Base-by-base conservation (phyloP, 2,113 vertebrate species). In the Riparia riparia region DNA sequence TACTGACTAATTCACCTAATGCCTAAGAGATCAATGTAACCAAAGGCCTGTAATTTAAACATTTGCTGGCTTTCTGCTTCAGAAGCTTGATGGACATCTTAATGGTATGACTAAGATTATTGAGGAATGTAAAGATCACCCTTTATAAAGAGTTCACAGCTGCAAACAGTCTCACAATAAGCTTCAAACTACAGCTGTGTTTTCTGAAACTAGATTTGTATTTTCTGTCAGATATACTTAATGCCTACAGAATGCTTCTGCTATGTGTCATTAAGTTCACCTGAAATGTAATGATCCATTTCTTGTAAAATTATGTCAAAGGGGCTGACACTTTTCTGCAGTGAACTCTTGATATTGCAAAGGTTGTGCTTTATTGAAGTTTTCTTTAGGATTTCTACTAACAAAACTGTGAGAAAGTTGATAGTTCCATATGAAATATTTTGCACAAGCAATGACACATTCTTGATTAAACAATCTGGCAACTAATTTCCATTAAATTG, bases 401-500 rank as follows among this genome's bases (percentile, higher is more conserved):
- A 53, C 13, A 71, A 74, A 93, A 39, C 9, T 29, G 28, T 31
- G 13, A 83, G 13, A 78, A 85, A 63, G 28, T 57, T 78, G 37
- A 54, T 76, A 44, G 58, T 86, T 95, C 72, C 61, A 61, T 51
- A 82, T 32, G 2, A 90, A 94, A 96, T 78, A 1, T 89, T 74
- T 69, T 83, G 28, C 53, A 77, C n/a, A 84, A 81, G 80, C 41
- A 93, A 73, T 39, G 42, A 87, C 25, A 92, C 64, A 44, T 64
- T 77, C 93, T 93, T 94, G 15, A 94, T 95, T 94, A 86, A 94
- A 81, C 32, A 95, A 88, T 91, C 80, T 88, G 83, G 53, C n/a
- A 94, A 92, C 15, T 6, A 91, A 81, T 95, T 93, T 95, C 79
- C 68, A 61, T 89, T 87, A 87, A 82, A 71, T 39, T 77, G 53